Conservation (phyloP, 2,797 vertebrate genomes). For the Hipposideros larvatus region DNA sequence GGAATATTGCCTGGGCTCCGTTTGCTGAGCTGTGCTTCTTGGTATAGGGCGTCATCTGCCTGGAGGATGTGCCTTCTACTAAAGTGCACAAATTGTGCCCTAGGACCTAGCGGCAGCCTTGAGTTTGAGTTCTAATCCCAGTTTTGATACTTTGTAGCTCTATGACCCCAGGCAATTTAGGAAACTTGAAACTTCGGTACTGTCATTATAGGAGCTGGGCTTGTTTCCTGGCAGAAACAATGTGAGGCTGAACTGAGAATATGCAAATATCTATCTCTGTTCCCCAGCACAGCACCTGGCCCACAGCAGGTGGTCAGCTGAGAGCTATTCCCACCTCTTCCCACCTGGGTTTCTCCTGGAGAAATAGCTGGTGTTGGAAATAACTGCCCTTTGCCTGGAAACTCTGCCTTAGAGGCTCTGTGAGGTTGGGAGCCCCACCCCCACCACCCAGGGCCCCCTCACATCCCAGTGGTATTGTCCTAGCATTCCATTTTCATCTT, state of each 20-base stretch:
- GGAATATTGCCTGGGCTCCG: not conserved
- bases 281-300: not conserved
- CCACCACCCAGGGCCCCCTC: rapidly evolving
- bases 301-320: not conserved
- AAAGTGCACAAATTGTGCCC: not conserved
- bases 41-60: not conserved
- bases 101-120: not conserved
- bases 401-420: not conserved
- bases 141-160: not conserved
- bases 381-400: not conserved
- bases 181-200: not conserved
- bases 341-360: not conserved
- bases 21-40: not conserved
- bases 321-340: not conserved
- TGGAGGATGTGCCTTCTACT: not conserved
- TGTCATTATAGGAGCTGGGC: not conserved
- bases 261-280: not conserved
- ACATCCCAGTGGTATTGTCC: not conserved
- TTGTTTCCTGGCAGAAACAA: not conserved
- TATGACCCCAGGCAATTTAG: not conserved
- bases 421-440: not conserved
- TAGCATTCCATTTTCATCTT: not conserved
- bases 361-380: not conserved
- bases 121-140: not conserved
- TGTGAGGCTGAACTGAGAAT: not conserved